phyloP scores from a whole-genome alignment of 92 coral and sea anemone genomes.

The Zoanthus solanderi region DNA sequence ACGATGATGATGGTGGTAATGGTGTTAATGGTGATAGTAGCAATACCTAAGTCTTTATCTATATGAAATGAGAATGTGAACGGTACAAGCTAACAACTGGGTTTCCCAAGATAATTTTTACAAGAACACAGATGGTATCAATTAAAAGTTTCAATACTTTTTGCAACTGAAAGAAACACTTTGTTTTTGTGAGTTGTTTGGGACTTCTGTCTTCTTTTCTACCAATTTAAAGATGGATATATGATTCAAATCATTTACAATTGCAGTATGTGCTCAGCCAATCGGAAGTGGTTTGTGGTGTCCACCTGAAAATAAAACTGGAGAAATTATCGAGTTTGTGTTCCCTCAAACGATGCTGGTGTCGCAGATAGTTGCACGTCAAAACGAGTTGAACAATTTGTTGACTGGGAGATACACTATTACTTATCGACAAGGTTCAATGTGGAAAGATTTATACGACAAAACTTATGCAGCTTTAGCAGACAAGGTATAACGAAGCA shows the following conservation, averaged over 20 bases:
- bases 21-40: too few species aligned
- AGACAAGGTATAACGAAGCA: background rate
- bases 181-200: background rate
- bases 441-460: background rate
- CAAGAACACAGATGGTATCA: too few species aligned
- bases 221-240: too few species aligned
- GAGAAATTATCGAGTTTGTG: background rate
- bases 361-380: conserved; percentile 54
- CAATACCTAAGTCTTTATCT: too few species aligned
- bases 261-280: conserved; percentile 24
- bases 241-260: background rate
- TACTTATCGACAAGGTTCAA: background rate
- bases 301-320: background rate
- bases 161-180: too few species aligned
- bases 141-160: too few species aligned
- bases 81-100: too few species aligned
- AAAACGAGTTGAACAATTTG: conserved; percentile 11
- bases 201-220: background rate
- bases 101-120: too few species aligned
- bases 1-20: too few species aligned
- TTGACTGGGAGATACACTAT: conserved; percentile 15
- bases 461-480: background rate
- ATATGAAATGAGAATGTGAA: too few species aligned
- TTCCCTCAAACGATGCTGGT: conserved; percentile 35
- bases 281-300: conserved; percentile 24